Percentiles rank a stretch among this genome's conserved stretches.
Conservation (phyloP, 2,888 invertebrate genomes). For the Dolomedes plantarius region DNA sequence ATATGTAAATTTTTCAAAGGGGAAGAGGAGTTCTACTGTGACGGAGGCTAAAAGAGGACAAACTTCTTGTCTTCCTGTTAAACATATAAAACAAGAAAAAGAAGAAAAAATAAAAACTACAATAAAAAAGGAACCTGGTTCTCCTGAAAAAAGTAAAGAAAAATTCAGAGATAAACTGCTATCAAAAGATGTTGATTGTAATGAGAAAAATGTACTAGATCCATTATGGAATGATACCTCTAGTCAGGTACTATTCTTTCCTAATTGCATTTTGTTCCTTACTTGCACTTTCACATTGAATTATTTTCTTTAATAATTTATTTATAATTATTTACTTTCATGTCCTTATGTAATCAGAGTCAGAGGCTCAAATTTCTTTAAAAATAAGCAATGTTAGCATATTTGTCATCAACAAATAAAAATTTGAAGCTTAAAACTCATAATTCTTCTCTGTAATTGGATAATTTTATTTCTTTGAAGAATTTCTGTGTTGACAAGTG, state of each 20-base stretch:
- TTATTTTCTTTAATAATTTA: too few relatives aligned
- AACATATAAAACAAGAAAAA: constrained; percentile 63
- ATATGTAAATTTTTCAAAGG: constrained; percentile 51
- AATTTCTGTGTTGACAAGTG: too few relatives aligned
- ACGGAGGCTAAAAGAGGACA: constrained; percentile 53
- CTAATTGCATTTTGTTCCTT: too few relatives aligned
- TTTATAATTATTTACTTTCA: too few relatives aligned
- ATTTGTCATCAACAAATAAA: too few relatives aligned
- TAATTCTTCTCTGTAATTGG: too few relatives aligned
- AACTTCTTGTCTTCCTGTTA: constrained; percentile 24
- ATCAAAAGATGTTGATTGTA: constrained; percentile 18
- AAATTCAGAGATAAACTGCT: constrained; percentile 47
- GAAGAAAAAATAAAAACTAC: constrained; percentile 43
- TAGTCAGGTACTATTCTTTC: constrained; percentile 52
- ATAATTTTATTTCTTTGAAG: too few relatives aligned
- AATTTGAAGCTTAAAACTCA: too few relatives aligned
- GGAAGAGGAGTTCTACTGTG: constrained; percentile 23
- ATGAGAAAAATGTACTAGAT: constrained; percentile 18
- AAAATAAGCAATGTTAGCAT: too few relatives aligned
- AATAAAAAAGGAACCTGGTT: constrained; percentile 25
- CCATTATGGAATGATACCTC: constrained; percentile 47
- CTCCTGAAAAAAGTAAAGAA: constrained; percentile 37
- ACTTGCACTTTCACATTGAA: too few relatives aligned
- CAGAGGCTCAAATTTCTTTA: too few relatives aligned
- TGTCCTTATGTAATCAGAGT: too few relatives aligned